These are phyloP conservation scores for Alsophila aescularia DNA, from an alignment of 2,888 invertebrate genomes.

Conservation along the genomic window DNA sequence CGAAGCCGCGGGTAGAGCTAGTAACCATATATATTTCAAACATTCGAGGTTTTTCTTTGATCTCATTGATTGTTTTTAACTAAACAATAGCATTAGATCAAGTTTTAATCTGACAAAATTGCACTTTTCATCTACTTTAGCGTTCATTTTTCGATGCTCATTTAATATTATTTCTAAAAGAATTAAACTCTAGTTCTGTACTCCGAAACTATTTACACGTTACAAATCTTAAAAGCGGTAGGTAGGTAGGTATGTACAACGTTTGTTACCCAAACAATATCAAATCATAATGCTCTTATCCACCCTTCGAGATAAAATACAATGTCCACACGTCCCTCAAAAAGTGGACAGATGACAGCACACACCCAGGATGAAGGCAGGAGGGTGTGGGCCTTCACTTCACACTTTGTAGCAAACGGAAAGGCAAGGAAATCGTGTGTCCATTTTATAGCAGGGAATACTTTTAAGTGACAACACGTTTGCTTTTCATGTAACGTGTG, in stretches of 20 bases:
- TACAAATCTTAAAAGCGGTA: no score
- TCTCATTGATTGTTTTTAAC: no score
- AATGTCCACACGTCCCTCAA: slow-evolving; percentile 1
- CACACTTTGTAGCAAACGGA: background rate
- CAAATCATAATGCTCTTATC: background rate
- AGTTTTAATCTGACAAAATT: no score
- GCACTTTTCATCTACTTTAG: no score
- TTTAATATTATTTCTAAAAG: no score
- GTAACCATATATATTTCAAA: no score
- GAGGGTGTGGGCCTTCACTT: background rate
- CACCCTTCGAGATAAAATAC: background rate
- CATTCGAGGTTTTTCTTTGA: no score
- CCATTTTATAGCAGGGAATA: background rate
- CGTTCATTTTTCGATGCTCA: no score
- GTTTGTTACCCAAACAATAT: background rate
- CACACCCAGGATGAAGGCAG: no score
- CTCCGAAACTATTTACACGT: background rate
- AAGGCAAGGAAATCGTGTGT: slow-evolving; percentile 11
- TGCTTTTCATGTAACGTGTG: background rate
- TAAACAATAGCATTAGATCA: no score
- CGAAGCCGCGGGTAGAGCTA: no score
- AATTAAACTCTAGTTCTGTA: background rate
- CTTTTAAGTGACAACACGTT: background rate
- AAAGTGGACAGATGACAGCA: slow-evolving; percentile 6
- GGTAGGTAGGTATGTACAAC: background rate